These are phyloP conservation scores for Psylliodes chrysocephalus DNA, from an alignment of 2,888 invertebrate genomes.

Conservation along the genomic window DNA sequence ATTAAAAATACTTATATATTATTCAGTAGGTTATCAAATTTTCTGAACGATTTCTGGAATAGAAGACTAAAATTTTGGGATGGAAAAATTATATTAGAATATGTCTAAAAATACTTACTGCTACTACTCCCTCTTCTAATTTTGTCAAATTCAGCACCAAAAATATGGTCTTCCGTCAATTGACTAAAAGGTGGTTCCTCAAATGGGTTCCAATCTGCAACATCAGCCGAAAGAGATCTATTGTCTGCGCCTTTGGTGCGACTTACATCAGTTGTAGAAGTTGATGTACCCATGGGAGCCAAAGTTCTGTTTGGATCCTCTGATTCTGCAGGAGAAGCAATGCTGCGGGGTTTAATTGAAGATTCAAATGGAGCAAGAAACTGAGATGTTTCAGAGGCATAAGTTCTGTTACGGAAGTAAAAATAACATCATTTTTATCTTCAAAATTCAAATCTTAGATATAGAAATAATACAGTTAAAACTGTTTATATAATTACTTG, in stretches of 20 bases:
- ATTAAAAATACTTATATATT: too few species aligned
- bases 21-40: neutral
- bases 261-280: conserved; percentile 62
- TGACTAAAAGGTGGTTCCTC: conserved; percentile 80
- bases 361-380: conserved; percentile 80
- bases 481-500: too few species aligned
- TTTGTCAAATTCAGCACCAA: conserved; percentile 86
- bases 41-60: too few species aligned
- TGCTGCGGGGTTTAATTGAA: conserved; percentile 69
- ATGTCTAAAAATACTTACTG: conserved; percentile 66
- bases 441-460: too few species aligned
- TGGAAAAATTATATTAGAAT: too few species aligned
- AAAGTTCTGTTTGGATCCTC: conserved; percentile 47
- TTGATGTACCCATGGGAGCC: conserved; percentile 60
- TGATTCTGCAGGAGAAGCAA: conserved; percentile 62
- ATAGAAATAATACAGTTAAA: too few species aligned
- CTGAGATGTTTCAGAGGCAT: conserved; percentile 78
- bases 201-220: conserved; percentile 86
- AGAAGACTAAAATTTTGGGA: too few species aligned
- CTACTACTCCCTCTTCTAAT: conserved; percentile 81
- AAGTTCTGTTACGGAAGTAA: conserved; percentile 74
- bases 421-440: too few species aligned
- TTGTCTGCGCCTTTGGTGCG: conserved; percentile 55
- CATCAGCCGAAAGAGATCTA: conserved; percentile 67
- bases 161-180: conserved; percentile 82